Percentiles rank a stretch among this genome's conserved stretches.
These are phyloP conservation scores for Zophobas atratus DNA, from an alignment of 1,140 invertebrate genomes.

Conservation along the genomic window DNA sequence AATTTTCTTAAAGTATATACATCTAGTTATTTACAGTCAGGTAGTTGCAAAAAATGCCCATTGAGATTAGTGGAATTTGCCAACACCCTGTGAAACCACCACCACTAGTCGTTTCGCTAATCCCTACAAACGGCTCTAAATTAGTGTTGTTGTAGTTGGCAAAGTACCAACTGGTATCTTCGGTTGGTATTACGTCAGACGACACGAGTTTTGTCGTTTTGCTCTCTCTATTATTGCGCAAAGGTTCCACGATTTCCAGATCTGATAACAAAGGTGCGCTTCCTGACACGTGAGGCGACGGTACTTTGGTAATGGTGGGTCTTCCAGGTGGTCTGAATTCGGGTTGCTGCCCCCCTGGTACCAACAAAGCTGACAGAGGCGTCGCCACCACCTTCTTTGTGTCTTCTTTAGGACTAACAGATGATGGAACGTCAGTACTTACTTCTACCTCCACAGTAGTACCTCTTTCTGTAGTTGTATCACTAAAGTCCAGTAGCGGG, in stretches of 20 bases:
- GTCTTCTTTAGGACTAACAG: not conserved
- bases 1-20: conserved; percentile 32
- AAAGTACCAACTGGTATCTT: conserved; percentile 82
- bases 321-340: conserved; percentile 67
- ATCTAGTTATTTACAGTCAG: conserved; percentile 16
- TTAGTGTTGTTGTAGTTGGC: conserved; percentile 83
- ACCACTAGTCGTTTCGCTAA: conserved; percentile 3
- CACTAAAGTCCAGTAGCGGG: not conserved
- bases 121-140: conserved; percentile 73
- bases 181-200: conserved; percentile 44
- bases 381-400: conserved; percentile 39
- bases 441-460: not conserved
- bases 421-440: not conserved
- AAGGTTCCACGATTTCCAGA: conserved; percentile 34
- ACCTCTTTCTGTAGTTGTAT: not conserved
- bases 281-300: conserved; percentile 66
- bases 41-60: not conserved
- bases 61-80: conserved; percentile 1
- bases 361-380: conserved; percentile 70
- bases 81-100: not conserved
- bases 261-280: conserved; percentile 38
- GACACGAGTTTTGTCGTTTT: not conserved
- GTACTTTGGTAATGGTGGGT: conserved; percentile 77
- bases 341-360: conserved; percentile 73
- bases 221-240: conserved; percentile 54